Evolutionary conservation across 2,888 invertebrate genomes (phyloP).

Genomic region (Orthosia gothica): DNA sequence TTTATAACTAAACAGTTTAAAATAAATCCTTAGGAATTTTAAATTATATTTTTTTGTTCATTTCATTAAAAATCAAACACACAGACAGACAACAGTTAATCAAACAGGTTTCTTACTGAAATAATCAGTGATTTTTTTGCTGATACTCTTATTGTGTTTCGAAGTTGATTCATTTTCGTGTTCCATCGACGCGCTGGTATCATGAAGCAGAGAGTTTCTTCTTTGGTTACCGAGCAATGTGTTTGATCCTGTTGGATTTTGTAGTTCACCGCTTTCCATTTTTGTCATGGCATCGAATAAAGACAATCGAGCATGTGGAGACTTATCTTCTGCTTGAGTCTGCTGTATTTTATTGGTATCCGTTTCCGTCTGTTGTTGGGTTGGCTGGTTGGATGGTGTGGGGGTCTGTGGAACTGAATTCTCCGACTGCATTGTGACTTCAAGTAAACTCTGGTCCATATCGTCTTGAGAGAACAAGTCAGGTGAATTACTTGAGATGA

Average conservation of each 20-base stretch:
- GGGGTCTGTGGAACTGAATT: slow-evolving; percentile 75
- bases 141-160: slow-evolving; percentile 81
- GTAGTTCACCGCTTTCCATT: slow-evolving; percentile 47
- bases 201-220: slow-evolving; percentile 40
- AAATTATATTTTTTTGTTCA: neutral
- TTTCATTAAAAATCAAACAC: slow-evolving; percentile 24
- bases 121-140: slow-evolving; percentile 87
- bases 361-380: neutral
- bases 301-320: slow-evolving; percentile 29
- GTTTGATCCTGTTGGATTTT: slow-evolving; percentile 72
- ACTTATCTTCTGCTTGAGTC: slow-evolving; percentile 7
- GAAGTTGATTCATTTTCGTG: slow-evolving; percentile 71
- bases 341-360: slow-evolving; percentile 3
- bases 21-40: neutral
- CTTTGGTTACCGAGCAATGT: slow-evolving; percentile 68
- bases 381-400: neutral
- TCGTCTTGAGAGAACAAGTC: slow-evolving; percentile 83
- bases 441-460: slow-evolving; percentile 66
- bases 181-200: slow-evolving; percentile 59
- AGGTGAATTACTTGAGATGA: slow-evolving; percentile 71
- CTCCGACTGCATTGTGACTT: slow-evolving; percentile 78
- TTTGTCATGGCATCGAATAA: slow-evolving; percentile 61
- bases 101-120: slow-evolving; percentile 81
- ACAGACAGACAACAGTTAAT: slow-evolving; percentile 39
- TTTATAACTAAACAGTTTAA: neutral